Percentiles rank a stretch among this genome's conserved stretches.
Evolutionary conservation across 2,797 vertebrate species (phyloP).

Genomic region (Nyctibius grandis): DNA sequence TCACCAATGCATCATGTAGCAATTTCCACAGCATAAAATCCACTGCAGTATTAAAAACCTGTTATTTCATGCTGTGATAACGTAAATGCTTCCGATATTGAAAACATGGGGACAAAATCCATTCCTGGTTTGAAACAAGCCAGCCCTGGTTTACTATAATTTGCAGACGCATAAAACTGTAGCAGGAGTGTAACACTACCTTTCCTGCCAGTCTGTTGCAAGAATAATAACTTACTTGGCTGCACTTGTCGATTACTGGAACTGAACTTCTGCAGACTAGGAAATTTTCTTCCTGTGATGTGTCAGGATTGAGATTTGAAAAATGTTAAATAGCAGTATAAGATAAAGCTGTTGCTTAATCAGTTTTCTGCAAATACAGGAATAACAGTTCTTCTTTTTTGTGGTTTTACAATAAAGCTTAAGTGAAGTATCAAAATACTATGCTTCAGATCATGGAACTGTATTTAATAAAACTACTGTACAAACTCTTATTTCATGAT

Average conservation of each 20-base stretch:
- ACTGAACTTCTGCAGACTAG: not conserved
- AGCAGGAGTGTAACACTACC: slow-evolving; percentile 8
- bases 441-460: not conserved
- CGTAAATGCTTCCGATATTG: slow-evolving; percentile 61
- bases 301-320: not conserved
- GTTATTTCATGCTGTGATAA: slow-evolving; percentile 62
- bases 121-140: not conserved
- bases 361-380: not conserved
- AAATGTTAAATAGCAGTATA: not conserved
- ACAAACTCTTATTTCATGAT: not conserved
- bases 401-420: not conserved
- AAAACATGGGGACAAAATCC: slow-evolving; percentile 25
- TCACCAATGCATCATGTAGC: slow-evolving; percentile 59
- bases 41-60: slow-evolving; percentile 49
- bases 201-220: not conserved
- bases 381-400: not conserved
- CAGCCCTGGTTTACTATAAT: slow-evolving; percentile 23
- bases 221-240: not conserved
- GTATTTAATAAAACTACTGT: not conserved
- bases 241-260: not conserved
- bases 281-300: not conserved
- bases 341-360: not conserved
- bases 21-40: slow-evolving; percentile 55
- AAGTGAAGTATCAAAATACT: not conserved
- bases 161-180: slow-evolving; percentile 46